Base-by-base conservation (phyloP, 2,888 invertebrate genomes). In the Agrotis clavis region DNA sequence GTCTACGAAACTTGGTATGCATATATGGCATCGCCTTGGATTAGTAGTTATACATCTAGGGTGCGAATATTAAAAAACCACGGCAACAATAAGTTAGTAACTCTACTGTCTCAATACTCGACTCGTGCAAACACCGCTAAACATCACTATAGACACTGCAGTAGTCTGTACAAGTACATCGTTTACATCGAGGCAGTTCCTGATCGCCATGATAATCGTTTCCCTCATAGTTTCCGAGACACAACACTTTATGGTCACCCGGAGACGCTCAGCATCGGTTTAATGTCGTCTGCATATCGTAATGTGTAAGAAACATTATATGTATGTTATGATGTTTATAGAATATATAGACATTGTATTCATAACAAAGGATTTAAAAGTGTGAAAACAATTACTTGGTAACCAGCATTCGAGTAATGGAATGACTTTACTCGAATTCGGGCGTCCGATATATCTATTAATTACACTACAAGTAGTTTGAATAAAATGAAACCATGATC, bases 181-280 rank as follows among this genome's bases (percentile, higher is more conserved):
- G 57, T 82, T 79, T 71, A 62, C 53, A 51, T 50, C 16, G 61
- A 67, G 68, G 66, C 60, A 21, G 51, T 72, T 71, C 69, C 64
- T 70, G 71, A 74, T 66, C 60, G 54, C 51, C 19, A 67, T 53
- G 57, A 63, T 51, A 65, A 77, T 80, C 56, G 71, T 59, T 64
- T 68, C 60, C 67, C 45, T 83, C 84, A 90, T 93, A 90, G 91
- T 92, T 94, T 94, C 94, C 94, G 84, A 89, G 78, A 93, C 93
- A 92, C 90, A 90, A 90, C 90, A 92, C 89, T 94, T 95, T 94
- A 94, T 91, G 89, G 90, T 86, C 85, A 85, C 87, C 81, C 82
- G 77, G 86, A 87, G 86, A 87, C 84, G 77, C 84, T 88, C 79
- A 88, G 86, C 88, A 84, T 83, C 85, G 86, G 73, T 85, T 89